Evolutionary conservation across 1,140 invertebrate species (phyloP).

Genomic region (Orchestia grillus): DNA sequence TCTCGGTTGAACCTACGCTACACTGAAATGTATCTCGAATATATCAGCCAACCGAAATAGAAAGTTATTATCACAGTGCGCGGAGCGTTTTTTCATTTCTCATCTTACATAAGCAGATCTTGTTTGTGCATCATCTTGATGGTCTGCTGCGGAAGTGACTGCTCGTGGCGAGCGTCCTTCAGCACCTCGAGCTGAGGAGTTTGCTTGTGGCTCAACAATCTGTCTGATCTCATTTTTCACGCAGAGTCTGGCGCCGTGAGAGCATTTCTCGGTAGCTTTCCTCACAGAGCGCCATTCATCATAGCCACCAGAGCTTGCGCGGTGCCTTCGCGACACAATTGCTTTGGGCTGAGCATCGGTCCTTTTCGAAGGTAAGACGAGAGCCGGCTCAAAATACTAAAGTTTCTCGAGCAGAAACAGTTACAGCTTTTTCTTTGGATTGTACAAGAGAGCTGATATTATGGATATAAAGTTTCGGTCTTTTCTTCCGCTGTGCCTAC

Average conservation of each 20-base stretch:
- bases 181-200: constrained; percentile 12
- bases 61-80: neutral
- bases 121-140: constrained; percentile 8
- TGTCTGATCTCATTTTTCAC: constrained; percentile 46
- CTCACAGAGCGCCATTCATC: constrained; percentile 15
- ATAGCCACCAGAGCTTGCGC: neutral
- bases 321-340: constrained; percentile 28
- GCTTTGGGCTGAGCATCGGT: neutral
- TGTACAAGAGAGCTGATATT: neutral
- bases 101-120: neutral
- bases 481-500: neutral
- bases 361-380: neutral
- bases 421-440: neutral
- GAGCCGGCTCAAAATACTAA: neutral
- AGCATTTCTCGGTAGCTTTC: constrained; percentile 49
- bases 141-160: neutral
- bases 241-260: constrained; percentile 1
- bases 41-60: neutral
- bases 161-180: neutral
- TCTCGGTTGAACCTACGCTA: too few relatives aligned
- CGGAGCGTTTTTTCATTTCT: neutral
- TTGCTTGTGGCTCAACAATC: neutral
- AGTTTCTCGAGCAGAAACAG: neutral
- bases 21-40: neutral
- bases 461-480: neutral